phyloP scores from a whole-genome alignment of 2,113 vertebrate genomes.

The Seriola dumerili region DNA sequence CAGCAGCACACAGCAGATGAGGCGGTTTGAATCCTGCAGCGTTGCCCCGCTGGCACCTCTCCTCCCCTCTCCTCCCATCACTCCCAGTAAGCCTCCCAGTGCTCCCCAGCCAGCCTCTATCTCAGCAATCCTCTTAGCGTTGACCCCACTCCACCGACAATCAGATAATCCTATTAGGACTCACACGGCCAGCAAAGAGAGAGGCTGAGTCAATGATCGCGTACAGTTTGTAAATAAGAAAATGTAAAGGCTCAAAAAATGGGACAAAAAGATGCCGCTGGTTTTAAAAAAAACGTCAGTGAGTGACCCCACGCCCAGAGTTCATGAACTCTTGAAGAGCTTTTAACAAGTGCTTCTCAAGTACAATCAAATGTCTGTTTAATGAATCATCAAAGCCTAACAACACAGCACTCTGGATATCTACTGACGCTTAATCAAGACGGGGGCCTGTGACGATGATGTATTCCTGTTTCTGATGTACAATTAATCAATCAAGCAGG shows the following conservation, averaged over 20 bases:
- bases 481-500: not conserved
- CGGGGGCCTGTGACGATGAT: not conserved
- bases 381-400: not conserved
- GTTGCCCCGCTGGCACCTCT: constrained; percentile 18
- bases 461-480: not conserved
- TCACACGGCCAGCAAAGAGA: constrained; percentile 24
- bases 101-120: not conserved
- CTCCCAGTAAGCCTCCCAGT: constrained; percentile 32
- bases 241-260: not conserved
- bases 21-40: constrained; percentile 7
- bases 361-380: not conserved
- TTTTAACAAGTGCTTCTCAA: not conserved
- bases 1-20: constrained; percentile 62
- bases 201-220: constrained; percentile 29
- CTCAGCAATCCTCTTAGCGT: constrained; percentile 72
- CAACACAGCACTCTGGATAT: not conserved
- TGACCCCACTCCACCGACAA: constrained; percentile 66
- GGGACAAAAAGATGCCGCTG: constrained; percentile 15
- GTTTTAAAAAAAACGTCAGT: constrained; percentile 8
- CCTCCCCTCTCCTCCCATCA: constrained; percentile 19
- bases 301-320: not conserved
- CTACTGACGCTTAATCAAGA: not conserved
- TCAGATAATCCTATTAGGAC: constrained; percentile 74
- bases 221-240: constrained; percentile 3
- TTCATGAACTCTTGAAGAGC: not conserved